These are phyloP conservation scores for Euplagia quadripunctaria DNA, from an alignment of 2,888 invertebrate species.

Conservation along the genomic window DNA sequence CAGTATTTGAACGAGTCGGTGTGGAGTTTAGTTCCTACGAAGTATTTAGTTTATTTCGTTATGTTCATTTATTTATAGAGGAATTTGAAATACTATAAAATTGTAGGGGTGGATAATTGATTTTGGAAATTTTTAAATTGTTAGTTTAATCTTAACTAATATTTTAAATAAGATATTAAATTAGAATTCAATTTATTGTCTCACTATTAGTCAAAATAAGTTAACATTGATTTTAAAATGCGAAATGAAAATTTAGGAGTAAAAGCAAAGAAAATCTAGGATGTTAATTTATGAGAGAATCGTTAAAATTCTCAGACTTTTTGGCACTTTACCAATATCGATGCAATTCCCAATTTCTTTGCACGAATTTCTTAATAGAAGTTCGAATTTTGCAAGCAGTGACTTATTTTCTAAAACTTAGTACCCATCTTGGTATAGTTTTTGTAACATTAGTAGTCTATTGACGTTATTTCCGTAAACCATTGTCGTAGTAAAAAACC, in stretches of 20 bases:
- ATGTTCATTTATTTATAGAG: constrained; percentile 37
- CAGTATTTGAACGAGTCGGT: constrained; percentile 40
- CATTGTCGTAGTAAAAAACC: constrained; percentile 30
- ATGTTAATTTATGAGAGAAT: constrained; percentile 43
- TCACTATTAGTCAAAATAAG: no score
- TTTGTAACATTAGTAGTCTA: constrained; percentile 45
- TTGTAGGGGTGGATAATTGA: no score
- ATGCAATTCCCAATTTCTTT: constrained; percentile 42
- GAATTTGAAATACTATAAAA: constrained; percentile 28
- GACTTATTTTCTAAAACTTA: constrained; percentile 32
- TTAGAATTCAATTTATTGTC: no score
- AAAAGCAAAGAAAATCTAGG: constrained; percentile 35
- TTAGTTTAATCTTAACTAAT: no score
- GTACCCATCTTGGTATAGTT: constrained; percentile 32
- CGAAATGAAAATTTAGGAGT: constrained; percentile 29
- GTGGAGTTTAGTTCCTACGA: constrained; percentile 32
- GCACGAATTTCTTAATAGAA: constrained; percentile 35
- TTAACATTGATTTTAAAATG: constrained; percentile 1
- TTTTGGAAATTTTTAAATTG: no score
- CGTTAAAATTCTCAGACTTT: constrained; percentile 69
- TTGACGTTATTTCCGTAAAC: constrained; percentile 53
- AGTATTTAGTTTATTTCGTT: constrained; percentile 40
- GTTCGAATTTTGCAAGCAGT: constrained; percentile 34
- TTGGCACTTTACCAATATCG: constrained; percentile 64
- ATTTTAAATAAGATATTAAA: no score